Evolutionary conservation across 2,797 vertebrate genomes (phyloP).

Genomic region (Philypnodon macrostomus): DNA sequence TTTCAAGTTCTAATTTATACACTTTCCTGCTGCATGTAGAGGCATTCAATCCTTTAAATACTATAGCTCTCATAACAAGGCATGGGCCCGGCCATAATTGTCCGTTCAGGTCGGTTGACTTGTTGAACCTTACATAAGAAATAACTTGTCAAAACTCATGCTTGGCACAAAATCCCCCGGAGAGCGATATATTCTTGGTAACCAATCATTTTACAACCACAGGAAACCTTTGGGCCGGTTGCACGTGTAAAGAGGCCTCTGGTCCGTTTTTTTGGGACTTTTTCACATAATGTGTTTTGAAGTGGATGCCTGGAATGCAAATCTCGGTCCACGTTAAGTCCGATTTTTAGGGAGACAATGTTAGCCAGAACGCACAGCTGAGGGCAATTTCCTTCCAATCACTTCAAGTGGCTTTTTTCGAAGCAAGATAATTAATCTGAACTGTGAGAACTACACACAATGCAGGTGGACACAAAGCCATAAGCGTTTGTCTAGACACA

Average conservation of each 20-base stretch:
- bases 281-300: slow-evolving; percentile 28
- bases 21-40: neutral
- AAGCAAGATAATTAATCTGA: slow-evolving; percentile 41
- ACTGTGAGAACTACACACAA: slow-evolving; percentile 25
- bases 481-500: slow-evolving; percentile 10
- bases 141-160: slow-evolving; percentile 6
- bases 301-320: slow-evolving; percentile 54
- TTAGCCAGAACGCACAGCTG: slow-evolving; percentile 55
- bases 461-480: slow-evolving; percentile 28
- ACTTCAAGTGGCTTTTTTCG: slow-evolving; percentile 40
- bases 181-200: slow-evolving; percentile 14
- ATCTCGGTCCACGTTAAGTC: slow-evolving; percentile 24
- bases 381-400: slow-evolving; percentile 64
- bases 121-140: slow-evolving; percentile 5
- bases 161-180: neutral
- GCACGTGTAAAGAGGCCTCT: slow-evolving; percentile 20
- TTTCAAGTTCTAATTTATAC: neutral
- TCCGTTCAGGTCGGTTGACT: slow-evolving; percentile 8
- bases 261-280: neutral
- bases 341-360: slow-evolving; percentile 31
- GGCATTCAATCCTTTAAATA: slow-evolving; percentile 6
- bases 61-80: slow-evolving; percentile 1
- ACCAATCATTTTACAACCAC: slow-evolving; percentile 27
- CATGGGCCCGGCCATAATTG: neutral
- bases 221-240: slow-evolving; percentile 15